Evolutionary conservation across 2,888 invertebrate species (phyloP), one percentile per base, ranked within the genome.

Genomic region (Cosmopolites sordidus): DNA sequence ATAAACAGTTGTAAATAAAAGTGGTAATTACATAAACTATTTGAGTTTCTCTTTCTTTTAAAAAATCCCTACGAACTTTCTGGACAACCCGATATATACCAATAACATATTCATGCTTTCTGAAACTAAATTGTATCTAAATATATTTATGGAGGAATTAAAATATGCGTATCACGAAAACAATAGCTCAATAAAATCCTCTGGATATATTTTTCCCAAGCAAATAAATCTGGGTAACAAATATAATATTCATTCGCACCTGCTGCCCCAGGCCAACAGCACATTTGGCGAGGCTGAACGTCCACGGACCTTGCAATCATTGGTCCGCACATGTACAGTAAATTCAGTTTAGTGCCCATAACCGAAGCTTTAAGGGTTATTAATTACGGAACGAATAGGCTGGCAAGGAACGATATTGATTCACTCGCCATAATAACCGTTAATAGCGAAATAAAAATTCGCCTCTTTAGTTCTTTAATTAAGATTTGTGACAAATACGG

Each of bases 221-320:
- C 18, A 33, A 37, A 54, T 54, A 49, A 54, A 54, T 49, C 49
- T 41, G 5, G 37, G 16, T 12, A 27, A 12, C 22, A 29, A 50
- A 50, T 54, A 54, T 54, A 50, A 54, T 54, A 50, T 54, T 50
- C 50, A 50, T 50, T 47, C 38, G 43, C 54, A 54, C 54, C 54
- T 54, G 54, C 37, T 49, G 54, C 54, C 50, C 39, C 22, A 12
- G 29, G 12, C 33, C 18, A 45, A 45, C 30, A 43, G 38, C 45
- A 39, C 50, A 50, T 47, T 48, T 54, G 45, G 46, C 43, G 16
- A 43, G 37, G 33, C 43, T 33, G 41, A 41, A 38, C 41, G 42
- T 16, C 16, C 33, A 6, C 22, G 15, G 38, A 12, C 16, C 15
- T 50, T 41, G 54, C 50, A 54, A 50, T 54, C 54, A 51, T 45